These are phyloP conservation scores for Apteryx mantelli DNA, from an alignment of 2,113 vertebrate genomes.

Conservation along the genomic window DNA sequence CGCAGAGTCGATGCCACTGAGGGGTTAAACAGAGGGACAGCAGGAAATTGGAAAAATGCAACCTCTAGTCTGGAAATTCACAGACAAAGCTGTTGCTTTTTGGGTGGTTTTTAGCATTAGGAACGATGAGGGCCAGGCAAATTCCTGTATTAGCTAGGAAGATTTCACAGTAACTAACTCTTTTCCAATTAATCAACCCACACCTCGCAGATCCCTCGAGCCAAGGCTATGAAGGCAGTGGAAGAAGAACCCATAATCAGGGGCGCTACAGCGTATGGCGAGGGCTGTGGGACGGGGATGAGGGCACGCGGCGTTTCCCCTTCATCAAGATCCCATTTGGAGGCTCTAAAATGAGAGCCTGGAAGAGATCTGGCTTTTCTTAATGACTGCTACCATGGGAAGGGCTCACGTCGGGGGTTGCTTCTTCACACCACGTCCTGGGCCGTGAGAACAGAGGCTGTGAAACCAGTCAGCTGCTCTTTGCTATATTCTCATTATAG, in stretches of 20 bases:
- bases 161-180: background rate
- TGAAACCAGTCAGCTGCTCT: constrained; percentile 27
- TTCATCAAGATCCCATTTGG: background rate
- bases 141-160: background rate
- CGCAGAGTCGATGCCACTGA: rapidly evolving
- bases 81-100: background rate
- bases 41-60: background rate
- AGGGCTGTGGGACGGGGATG: background rate
- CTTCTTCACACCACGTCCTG: background rate
- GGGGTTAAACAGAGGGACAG: background rate
- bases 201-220: background rate
- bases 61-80: background rate
- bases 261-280: rapidly evolving
- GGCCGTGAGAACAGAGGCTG: background rate
- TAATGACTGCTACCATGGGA: background rate
- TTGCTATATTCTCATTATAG: background rate
- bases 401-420: background rate
- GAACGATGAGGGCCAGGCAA: too few relatives aligned
- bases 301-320: background rate
- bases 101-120: too few relatives aligned
- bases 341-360: background rate
- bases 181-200: background rate
- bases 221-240: background rate
- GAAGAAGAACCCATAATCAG: background rate
- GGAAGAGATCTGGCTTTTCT: background rate